Percentiles rank a stretch among this genome's conserved stretches.
Conservation (phyloP, 2,888 invertebrate species). For the Trachelus stipa region DNA sequence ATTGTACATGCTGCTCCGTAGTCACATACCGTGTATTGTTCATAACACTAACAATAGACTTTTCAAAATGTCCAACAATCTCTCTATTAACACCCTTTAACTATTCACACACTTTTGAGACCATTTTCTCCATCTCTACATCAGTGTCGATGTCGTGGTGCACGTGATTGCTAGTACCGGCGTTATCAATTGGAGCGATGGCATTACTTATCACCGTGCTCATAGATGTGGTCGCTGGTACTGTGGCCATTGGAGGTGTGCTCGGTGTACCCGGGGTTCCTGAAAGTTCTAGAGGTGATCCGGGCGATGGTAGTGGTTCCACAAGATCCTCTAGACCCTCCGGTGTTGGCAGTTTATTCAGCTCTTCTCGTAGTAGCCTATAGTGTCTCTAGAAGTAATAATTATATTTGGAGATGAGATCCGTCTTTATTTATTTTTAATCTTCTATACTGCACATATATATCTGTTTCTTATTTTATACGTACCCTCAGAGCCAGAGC, state of each 20-base stretch:
- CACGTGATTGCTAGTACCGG: constrained; percentile 49
- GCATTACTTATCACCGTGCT: constrained; percentile 43
- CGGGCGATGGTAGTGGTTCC: constrained; percentile 68
- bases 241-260: constrained; percentile 52
- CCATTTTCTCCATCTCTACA: constrained; percentile 83
- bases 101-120: constrained; percentile 76
- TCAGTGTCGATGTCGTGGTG: constrained; percentile 72
- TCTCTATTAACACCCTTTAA: constrained; percentile 59
- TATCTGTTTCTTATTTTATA: background rate
- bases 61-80: constrained; percentile 66
- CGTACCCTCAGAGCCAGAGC: constrained; percentile 80
- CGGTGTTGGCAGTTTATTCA: constrained; percentile 85
- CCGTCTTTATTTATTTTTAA: background rate
- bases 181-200: constrained; percentile 42
- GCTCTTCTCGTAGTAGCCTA: constrained; percentile 86
- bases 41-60: constrained; percentile 63
- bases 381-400: constrained; percentile 77
- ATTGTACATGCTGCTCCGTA: background rate
- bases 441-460: background rate
- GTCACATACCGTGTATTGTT: constrained; percentile 9
- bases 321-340: constrained; percentile 79
- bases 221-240: constrained; percentile 35
- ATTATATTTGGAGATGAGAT: background rate
- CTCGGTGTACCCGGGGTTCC: constrained; percentile 56
- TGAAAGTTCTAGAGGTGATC: constrained; percentile 63